Evolutionary conservation across 2,888 invertebrate genomes (phyloP), one percentile per base, ranked within the genome.

Genomic region (Aphrophora alni): DNA sequence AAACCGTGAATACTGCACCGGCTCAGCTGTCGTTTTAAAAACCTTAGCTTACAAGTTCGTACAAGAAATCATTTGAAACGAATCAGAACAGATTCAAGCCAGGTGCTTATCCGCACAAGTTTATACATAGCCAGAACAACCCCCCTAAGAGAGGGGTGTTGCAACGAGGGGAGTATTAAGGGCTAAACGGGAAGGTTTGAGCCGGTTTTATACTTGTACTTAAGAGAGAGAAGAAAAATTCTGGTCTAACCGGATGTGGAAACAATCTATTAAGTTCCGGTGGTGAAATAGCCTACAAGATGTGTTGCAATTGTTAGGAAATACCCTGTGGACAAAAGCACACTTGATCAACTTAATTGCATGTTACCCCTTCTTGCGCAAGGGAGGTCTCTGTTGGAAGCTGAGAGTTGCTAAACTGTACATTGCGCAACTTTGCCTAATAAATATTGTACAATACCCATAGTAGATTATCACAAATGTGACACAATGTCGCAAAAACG

Each of bases 61-160:
- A 38, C 38, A 74, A 21, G 74, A 74, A 74, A 28, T 38, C 24
- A 74, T 74, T 38, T 74, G 74, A 74, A 38, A 38, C 38, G 44
- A 38, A 74, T 25, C 74, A 72, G 10, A 17, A 12, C 26, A 21
- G 5, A 28, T 28, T 21, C 17, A 74, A 8, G 33, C n/a, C 74
- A 74, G 24, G 38, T 74, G 74, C 74, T 38, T 25, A n/a, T n/a
- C n/a, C n/a, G n/a, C n/a, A n/a, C n/a, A 74, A 25, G 38, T 28
- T 7, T 28, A 12, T 3, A 33, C 72, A 74, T 74, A 74, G 44
- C n/a, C n/a, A n/a, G n/a, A n/a, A n/a, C n/a, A 74, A 74, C 38
- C 38, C 5, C 44, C 44, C 44, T 14, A 44, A 14, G 44, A 44
- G 44, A 10, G 33, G 4, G n/a, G n/a, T n/a, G n/a, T n/a, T n/a